These are phyloP conservation scores for Microctonus aethiopoides DNA, from an alignment of 2,888 invertebrate genomes.

Conservation along the genomic window DNA sequence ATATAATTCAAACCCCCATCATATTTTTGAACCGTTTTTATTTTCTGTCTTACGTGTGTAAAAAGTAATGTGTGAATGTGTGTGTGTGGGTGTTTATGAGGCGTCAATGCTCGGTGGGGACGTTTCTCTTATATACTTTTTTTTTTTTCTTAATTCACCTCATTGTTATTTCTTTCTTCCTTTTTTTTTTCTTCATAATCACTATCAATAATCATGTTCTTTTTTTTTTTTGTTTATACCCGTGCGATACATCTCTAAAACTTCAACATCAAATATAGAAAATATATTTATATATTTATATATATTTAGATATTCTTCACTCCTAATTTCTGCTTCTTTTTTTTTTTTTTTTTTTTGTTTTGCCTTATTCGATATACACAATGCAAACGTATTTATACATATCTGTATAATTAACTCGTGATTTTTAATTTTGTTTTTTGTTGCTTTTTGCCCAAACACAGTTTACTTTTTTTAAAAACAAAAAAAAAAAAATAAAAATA, in stretches of 20 bases:
- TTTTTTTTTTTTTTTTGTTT: conserved; percentile 35
- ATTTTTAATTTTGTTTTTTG: background rate
- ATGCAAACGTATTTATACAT: background rate
- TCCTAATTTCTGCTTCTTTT: conserved; percentile 40
- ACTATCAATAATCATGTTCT: background rate
- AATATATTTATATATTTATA: conserved; percentile 63
- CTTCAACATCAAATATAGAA: conserved; percentile 67
- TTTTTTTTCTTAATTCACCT: background rate
- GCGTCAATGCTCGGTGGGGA: conserved; percentile 23
- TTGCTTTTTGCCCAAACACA: background rate
- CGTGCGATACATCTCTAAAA: conserved; percentile 64
- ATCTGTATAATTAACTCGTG: background rate
- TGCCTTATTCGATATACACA: background rate
- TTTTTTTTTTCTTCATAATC: conserved; percentile 23
- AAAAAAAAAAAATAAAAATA: background rate
- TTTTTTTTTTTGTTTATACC: conserved; percentile 33
- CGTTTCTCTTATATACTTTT: conserved; percentile 22
- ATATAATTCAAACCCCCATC: background rate
- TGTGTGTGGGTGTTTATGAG: conserved; percentile 23
- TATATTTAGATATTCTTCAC: conserved; percentile 62
- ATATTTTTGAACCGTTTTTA: background rate
- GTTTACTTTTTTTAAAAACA: background rate
- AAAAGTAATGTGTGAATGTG: conserved; percentile 26
- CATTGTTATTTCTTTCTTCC: conserved; percentile 22
- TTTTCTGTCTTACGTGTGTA: background rate